Evolutionary conservation across 2,797 vertebrate genomes (phyloP).

Genomic region (Chrosomus eos): DNA sequence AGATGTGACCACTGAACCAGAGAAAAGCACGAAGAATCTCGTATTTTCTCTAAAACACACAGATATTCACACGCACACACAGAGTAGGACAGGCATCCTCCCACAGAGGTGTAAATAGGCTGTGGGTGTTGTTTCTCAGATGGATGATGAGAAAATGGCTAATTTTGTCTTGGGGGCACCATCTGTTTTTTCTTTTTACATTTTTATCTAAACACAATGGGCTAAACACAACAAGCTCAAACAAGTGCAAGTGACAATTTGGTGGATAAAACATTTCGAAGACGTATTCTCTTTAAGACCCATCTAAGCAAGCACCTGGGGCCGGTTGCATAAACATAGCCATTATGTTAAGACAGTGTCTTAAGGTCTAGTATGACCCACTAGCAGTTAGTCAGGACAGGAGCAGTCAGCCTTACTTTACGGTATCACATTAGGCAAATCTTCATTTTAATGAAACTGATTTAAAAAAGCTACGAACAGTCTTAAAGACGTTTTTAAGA

Average conservation of each 20-base stretch:
- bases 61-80: conserved; percentile 29
- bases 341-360: too few relatives aligned
- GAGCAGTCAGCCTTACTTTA: too few relatives aligned
- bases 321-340: too few relatives aligned
- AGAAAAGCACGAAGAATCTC: conserved; percentile 26
- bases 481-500: too few relatives aligned
- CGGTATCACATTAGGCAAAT: too few relatives aligned
- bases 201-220: conserved; percentile 43
- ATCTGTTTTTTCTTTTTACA: conserved; percentile 17
- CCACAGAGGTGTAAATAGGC: conserved; percentile 67
- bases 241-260: conserved; percentile 36
- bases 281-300: not conserved
- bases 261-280: conserved; percentile 12
- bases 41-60: conserved; percentile 8
- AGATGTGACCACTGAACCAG: not conserved
- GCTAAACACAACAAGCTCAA: conserved; percentile 36
- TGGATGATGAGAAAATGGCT: conserved; percentile 60
- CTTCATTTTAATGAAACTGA: too few relatives aligned
- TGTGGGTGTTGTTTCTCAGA: conserved; percentile 60
- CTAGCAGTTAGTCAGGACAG: too few relatives aligned
- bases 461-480: too few relatives aligned
- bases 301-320: not conserved
- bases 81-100: conserved; percentile 49
- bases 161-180: conserved; percentile 50
- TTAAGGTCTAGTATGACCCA: too few relatives aligned